phyloP scores from a whole-genome alignment of 1,140 invertebrate genomes.

The Drosophila santomea region DNA sequence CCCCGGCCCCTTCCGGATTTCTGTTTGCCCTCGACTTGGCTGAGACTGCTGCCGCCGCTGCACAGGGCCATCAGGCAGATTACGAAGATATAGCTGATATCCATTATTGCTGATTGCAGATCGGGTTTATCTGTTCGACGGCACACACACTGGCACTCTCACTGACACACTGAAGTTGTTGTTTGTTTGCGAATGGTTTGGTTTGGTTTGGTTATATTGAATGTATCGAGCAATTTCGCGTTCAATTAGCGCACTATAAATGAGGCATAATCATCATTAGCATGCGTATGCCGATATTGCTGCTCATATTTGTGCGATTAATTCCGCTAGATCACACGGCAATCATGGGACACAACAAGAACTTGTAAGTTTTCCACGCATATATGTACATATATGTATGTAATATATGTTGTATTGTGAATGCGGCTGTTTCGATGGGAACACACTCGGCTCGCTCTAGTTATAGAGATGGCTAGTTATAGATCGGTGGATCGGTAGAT shows the following conservation, averaged over 20 bases:
- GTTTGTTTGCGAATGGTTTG: conserved; percentile 49
- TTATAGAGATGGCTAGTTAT: conserved; percentile 14
- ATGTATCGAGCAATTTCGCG: conserved; percentile 67
- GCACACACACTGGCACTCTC: conserved; percentile 42
- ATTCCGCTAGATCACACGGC: conserved; percentile 47
- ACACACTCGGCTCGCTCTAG: conserved; percentile 23
- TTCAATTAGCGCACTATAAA: conserved; percentile 84
- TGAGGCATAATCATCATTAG: conserved; percentile 80
- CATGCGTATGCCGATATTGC: conserved; percentile 58
- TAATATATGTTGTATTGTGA: not conserved
- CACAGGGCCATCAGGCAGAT: conserved; percentile 73
- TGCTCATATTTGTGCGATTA: conserved; percentile 61
- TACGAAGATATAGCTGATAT: conserved; percentile 78
- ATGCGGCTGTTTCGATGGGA: conserved; percentile 18
- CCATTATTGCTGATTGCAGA: conserved; percentile 56
- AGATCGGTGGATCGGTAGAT: conserved; percentile 24
- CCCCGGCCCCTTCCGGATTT: conserved; percentile 82
- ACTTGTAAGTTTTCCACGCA: conserved; percentile 37
- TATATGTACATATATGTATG: not conserved
- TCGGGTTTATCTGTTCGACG: conserved; percentile 20
- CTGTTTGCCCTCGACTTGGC: conserved; percentile 77
- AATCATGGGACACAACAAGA: conserved; percentile 43
- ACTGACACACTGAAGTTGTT: conserved; percentile 47
- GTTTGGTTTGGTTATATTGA: conserved; percentile 34
- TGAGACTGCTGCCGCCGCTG: conserved; percentile 44